Evolutionary conservation across 2,113 vertebrate species (phyloP).

Genomic region (Opisthocomus hoazin): DNA sequence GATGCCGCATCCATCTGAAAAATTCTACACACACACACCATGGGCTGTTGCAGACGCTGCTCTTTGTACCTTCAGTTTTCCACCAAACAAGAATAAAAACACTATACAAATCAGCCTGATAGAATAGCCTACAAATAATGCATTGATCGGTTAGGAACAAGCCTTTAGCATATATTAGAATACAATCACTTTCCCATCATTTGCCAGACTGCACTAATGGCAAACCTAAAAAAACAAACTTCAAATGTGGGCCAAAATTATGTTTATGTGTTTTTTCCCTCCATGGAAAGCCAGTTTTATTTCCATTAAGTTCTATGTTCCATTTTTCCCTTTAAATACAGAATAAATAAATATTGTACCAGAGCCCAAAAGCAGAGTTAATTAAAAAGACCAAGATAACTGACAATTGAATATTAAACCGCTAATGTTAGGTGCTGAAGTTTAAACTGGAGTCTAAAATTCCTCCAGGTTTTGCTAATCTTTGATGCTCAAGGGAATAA

Average conservation of each 20-base stretch:
- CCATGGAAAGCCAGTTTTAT: not conserved
- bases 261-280: not conserved
- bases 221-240: not conserved
- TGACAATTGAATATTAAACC: conserved; percentile 19
- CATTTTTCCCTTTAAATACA: not conserved
- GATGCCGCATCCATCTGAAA: not conserved
- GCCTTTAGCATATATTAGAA: not conserved
- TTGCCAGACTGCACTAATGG: not conserved
- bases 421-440: not conserved
- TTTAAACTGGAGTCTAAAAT: conserved; percentile 32
- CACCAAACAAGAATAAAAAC: not conserved
- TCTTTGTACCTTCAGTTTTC: not conserved
- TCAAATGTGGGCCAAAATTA: not conserved
- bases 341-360: not conserved
- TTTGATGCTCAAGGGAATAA: conserved; percentile 18
- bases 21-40: not conserved
- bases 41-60: not conserved
- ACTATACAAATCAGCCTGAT: not conserved
- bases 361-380: conserved; percentile 8
- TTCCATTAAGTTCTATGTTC: not conserved
- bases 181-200: not conserved
- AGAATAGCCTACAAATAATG: not conserved
- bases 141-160: not conserved
- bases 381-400: conserved; percentile 43
- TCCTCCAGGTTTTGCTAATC: conserved; percentile 16